Conservation (phyloP, 1,140 invertebrate species). For the Drosophila hydei region DNA sequence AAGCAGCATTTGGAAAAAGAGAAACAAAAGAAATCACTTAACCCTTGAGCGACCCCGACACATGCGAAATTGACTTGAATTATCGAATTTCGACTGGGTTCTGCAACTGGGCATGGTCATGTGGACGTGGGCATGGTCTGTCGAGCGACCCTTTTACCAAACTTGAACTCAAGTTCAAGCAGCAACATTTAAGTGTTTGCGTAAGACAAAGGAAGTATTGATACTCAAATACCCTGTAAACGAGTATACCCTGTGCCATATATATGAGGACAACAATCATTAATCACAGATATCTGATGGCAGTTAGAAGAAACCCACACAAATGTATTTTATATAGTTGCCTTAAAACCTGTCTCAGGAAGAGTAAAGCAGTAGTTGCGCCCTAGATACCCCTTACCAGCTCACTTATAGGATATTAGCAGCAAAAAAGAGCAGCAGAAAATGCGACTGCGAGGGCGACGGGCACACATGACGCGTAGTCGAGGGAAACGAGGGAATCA, state of each 20-base stretch:
- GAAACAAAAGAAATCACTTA: slow-evolving; percentile 70
- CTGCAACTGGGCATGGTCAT: slow-evolving; percentile 33
- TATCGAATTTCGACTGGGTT: slow-evolving; percentile 67
- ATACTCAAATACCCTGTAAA: background rate
- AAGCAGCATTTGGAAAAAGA: slow-evolving; percentile 5
- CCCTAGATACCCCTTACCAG: background rate
- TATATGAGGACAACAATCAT: too few species aligned
- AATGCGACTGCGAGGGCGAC: too few species aligned
- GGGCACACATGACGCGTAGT: slow-evolving; percentile 39
- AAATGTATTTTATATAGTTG: too few species aligned
- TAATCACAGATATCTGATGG: too few species aligned
- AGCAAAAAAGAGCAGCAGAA: slow-evolving; percentile 18
- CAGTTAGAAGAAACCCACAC: too few species aligned
- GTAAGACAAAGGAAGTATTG: background rate
- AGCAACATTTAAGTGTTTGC: slow-evolving; percentile 22
- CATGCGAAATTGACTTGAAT: slow-evolving; percentile 75
- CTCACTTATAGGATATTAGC: slow-evolving; percentile 1
- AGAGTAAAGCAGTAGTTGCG: too few species aligned
- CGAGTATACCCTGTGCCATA: too few species aligned
- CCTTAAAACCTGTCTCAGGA: too few species aligned
- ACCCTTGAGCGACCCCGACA: slow-evolving; percentile 71
- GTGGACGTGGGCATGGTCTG: slow-evolving; percentile 39
- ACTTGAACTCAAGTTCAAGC: slow-evolving; percentile 70
- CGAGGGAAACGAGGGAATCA: slow-evolving; percentile 50
- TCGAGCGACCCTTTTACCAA: slow-evolving; percentile 67